Base-by-base conservation (phyloP, 2,888 invertebrate genomes). In the Leucophenga montana region DNA sequence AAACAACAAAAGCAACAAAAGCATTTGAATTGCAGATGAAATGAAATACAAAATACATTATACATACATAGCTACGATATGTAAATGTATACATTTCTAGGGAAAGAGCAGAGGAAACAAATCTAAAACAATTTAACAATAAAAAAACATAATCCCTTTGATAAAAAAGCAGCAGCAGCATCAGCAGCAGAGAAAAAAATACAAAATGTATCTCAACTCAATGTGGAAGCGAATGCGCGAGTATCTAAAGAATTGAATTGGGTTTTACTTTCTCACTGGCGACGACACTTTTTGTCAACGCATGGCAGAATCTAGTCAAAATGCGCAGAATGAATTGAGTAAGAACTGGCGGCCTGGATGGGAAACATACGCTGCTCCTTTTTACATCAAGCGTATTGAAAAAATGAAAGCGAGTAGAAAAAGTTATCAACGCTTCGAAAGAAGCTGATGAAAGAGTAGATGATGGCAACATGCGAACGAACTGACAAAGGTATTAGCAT, bases 51-150 rank as follows among this genome's bases (percentile, higher is more conserved):
- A 72, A 80, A 71, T 67, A 71, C 71, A 66, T 57, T 71, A 73
- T 70, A 71, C 65, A 62, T 31, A 59, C 72, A 44, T 62, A 61
- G n/a, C n/a, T 20, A 22, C 14, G 4, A 33, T 22, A 39, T 4
- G 14, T 3, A 61, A 4, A 33, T 33, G 8, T 8, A 33, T n/a
- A n/a, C n/a, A 27, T 27, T 27, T 27, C 3, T 27, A 27, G 27
- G 39, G 8, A 39, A 39, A 39, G 39, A 8, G 39, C 11, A 3
- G 39, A 39, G 70, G 68, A 74, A 69, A 59, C 68, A 70, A 76
- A 79, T 75, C 75, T 77, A 74, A 73, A 79, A 75, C 77, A 76
- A 82, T 75, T 83, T 74, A 70, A 65, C 71, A 72, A 72, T 31
- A 73, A 69, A 73, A 74, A 76, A 76, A 73, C 74, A 76, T 83